phyloP scores from a whole-genome alignment of 2,797 vertebrate genomes.

The Schizothorax lantsangensis region DNA sequence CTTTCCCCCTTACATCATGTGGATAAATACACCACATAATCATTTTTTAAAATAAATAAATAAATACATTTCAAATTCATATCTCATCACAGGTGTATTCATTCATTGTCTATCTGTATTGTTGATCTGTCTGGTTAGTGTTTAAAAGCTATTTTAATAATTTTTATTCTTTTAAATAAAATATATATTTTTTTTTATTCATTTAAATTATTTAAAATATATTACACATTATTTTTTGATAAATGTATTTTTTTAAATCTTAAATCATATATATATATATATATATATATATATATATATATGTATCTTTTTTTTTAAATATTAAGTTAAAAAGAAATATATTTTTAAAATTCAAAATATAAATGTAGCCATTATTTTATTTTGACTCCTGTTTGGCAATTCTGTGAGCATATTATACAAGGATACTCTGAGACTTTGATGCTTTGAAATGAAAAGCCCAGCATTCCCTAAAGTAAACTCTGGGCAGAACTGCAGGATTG shows the following conservation, averaged over 20 bases:
- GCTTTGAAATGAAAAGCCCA: not conserved
- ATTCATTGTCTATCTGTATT: too few species aligned
- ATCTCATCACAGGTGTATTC: not conserved
- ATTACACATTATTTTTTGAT: not conserved
- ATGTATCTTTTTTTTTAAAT: too few species aligned
- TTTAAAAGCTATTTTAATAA: not conserved
- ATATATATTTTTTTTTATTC: not conserved
- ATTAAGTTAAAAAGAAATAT: too few species aligned
- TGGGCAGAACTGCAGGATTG: not conserved
- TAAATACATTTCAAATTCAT: too few species aligned
- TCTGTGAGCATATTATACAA: constrained; percentile 8
- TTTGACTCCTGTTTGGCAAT: not conserved
- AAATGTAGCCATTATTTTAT: not conserved
- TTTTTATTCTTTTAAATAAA: not conserved
- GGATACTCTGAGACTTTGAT: constrained; percentile 6
- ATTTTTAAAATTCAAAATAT: too few species aligned
- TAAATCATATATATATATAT: not conserved
- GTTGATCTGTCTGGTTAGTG: not conserved
- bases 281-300: too few species aligned
- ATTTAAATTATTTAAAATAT: not conserved
- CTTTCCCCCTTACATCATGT: too few species aligned
- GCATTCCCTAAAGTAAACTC: not conserved
- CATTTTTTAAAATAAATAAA: too few species aligned
- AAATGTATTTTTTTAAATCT: not conserved
- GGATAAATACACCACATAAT: too few species aligned